Evolutionary conservation across 30 jellyfish, hydroid and myxozoan genomes (phyloP).

Genomic region (Clytia hemisphaerica): DNA sequence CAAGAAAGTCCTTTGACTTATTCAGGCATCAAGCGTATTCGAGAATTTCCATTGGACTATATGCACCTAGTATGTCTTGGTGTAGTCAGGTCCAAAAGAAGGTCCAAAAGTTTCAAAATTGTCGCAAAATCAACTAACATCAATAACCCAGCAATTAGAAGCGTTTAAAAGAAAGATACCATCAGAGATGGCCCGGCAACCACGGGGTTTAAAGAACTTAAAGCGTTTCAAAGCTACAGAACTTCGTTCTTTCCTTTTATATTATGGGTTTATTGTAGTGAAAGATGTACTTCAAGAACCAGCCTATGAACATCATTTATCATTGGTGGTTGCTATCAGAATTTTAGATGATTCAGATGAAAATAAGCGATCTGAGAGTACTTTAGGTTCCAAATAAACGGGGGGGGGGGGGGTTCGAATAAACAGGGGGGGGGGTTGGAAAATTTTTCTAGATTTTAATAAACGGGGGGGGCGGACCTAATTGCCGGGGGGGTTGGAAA

Average conservation of each 20-base stretch:
- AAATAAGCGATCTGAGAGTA: constrained; percentile 4
- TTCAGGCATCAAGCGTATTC: not conserved
- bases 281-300: constrained; percentile 5
- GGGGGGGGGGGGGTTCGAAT: too few relatives aligned
- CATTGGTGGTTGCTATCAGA: constrained; percentile 6
- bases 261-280: constrained; percentile 23
- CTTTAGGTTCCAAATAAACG: too few relatives aligned
- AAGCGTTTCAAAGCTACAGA: constrained; percentile 37
- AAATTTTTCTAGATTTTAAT: too few relatives aligned
- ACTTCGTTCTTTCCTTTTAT: constrained; percentile 23
- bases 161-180: constrained; percentile 14
- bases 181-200: constrained; percentile 20
- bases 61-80: constrained; percentile 31
- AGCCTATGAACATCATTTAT: not conserved
- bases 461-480: too few relatives aligned
- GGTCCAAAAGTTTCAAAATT: constrained; percentile 6
- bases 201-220: constrained; percentile 5
- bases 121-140: not conserved
- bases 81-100: not conserved
- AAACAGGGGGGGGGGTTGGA: too few relatives aligned
- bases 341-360: constrained; percentile 18
- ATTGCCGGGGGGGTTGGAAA: too few relatives aligned
- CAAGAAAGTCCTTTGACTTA: not conserved
- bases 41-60: constrained; percentile 23
- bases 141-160: not conserved